Base-by-base conservation (phyloP, 2,113 vertebrate genomes). In the Aphyosemion australe region DNA sequence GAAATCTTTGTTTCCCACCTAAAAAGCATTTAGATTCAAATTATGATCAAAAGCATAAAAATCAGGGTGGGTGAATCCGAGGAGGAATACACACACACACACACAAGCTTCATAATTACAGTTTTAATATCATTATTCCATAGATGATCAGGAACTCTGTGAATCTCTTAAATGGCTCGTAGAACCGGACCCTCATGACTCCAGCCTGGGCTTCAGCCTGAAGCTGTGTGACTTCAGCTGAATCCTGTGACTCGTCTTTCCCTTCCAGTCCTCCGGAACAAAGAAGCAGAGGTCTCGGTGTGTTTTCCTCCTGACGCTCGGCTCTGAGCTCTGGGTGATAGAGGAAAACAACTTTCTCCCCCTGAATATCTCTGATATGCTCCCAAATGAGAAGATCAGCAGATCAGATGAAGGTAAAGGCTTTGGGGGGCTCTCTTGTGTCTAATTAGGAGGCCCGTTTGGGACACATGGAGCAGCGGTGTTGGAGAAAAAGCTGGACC, bases 381-480 rank as follows among this genome's bases (percentile, higher is more conserved):
- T 82, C 73, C 56, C 73, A 62, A 31, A 53, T 57, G 65, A 77
- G 62, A 54, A 37, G 51, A 57, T 45, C 46, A 67, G 53, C 70
- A 74, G 70, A 78, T 84, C 69, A 72, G 76, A 73, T 67, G 26
- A 14, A 1, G 47, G 72, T 59, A 19, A 55, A 60, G 51, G 73
- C 54, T 76, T 67, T 47, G 49, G 58, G 72, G 76, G 74, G 51
- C 76, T 85, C 84, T 82, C 85, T 20, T 52, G 80, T 80, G 86
- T 76, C 83, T 74, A 79, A 89, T 87, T 85, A 86, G 80, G 67
- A 59, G 42, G 34, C 52, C 48, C 12, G 5, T 75, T 76, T 72
- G 64, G 72, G 59, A 68, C 58, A 62, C 49, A 64, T 51, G 42
- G 79, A 83, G 26, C n/a, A n/a, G n/a, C n/a, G n/a, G n/a, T 26